Base-by-base conservation (phyloP, 2,797 vertebrate species). In the Helicolenus hilgendorfi region DNA sequence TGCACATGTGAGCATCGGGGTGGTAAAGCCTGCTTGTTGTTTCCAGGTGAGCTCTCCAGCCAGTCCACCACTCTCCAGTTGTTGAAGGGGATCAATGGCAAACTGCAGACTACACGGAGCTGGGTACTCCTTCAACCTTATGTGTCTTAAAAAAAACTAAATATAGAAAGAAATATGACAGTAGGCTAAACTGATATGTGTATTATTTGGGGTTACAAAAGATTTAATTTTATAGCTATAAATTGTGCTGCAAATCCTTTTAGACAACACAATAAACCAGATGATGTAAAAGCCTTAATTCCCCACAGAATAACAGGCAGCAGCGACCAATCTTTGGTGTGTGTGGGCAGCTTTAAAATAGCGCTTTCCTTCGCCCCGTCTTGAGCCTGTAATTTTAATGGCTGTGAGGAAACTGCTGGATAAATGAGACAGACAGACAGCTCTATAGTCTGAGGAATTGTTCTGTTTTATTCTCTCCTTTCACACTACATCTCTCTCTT, bases 41-140 rank as follows among this genome's bases (percentile, higher is more conserved):
- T 97, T 96, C 92, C 94, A 96, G 95, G 94, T 96, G 96, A 95
- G 87, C 87, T 94, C 83, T 78, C 64, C 75, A 69, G 87, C 64
- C 74, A 10, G 69, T 85, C 86, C 72, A 86, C 89, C 82, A 71
- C 84, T 85, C 84, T 67, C 87, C 81, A 35, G 72, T 84, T 85
- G 84, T 75, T 59, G 72, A 75, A 33, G 60, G 24, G 59, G 90
- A 92, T 96, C 94, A 81, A 91, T 92, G 81, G 72, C 60, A 84
- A 58, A 59, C 27, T 8, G 45, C 72, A 53, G 73, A 76, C 76
- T 49, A 67, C 62, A 79, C 33, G 22, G 59, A 60, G 62, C 49
- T 67, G 27, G 65, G 53, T 67, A 4, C 56, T 62, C 2, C n/a
- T 74, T 88, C 63, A 77, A 68, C 53, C 31, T 24, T 11, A 36